Evolutionary conservation across 2,797 vertebrate genomes (phyloP).

Genomic region (Botia kubotai): DNA sequence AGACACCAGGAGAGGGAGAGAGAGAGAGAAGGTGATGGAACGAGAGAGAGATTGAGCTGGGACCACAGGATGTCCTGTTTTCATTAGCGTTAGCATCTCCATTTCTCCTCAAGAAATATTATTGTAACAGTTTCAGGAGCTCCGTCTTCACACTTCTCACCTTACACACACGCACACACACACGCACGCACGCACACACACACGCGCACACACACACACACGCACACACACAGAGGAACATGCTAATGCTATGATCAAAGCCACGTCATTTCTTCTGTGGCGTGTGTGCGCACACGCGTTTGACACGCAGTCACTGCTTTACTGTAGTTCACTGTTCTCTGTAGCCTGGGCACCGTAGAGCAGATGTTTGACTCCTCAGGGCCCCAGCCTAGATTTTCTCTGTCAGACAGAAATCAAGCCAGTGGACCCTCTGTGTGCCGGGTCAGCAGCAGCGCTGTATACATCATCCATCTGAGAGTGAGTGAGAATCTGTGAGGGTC

Average conservation of each 20-base stretch:
- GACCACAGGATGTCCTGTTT: conserved; percentile 99
- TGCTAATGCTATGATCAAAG: too few species aligned
- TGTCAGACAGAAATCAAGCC: conserved; percentile 76
- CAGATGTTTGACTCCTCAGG: conserved; percentile 64
- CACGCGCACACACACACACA: too few species aligned
- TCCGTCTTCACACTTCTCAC: conserved; percentile 73
- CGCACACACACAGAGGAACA: too few species aligned
- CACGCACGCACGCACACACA: neutral
- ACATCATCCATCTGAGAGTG: conserved; percentile 9
- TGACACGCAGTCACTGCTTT: conserved; percentile 34
- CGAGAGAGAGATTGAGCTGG: conserved; percentile 81
- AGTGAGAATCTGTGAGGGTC: conserved; percentile 27
- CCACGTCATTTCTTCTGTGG: neutral
- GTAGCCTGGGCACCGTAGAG: conserved; percentile 63
- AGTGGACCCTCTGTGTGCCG: conserved; percentile 69
- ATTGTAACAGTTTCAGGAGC: conserved; percentile 87
- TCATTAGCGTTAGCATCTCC: conserved; percentile 98
- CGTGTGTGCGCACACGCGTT: conserved; percentile 13
- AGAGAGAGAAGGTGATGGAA: conserved; percentile 55
- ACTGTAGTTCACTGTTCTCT: conserved; percentile 60
- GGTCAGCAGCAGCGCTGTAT: conserved; percentile 70
- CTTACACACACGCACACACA: conserved; percentile 61
- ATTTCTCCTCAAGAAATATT: conserved; percentile 94
- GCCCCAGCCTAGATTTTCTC: conserved; percentile 72
- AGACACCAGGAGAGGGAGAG: conserved; percentile 62